phyloP scores from a whole-genome alignment of 2,113 vertebrate species.

The Balaeniceps rex region DNA sequence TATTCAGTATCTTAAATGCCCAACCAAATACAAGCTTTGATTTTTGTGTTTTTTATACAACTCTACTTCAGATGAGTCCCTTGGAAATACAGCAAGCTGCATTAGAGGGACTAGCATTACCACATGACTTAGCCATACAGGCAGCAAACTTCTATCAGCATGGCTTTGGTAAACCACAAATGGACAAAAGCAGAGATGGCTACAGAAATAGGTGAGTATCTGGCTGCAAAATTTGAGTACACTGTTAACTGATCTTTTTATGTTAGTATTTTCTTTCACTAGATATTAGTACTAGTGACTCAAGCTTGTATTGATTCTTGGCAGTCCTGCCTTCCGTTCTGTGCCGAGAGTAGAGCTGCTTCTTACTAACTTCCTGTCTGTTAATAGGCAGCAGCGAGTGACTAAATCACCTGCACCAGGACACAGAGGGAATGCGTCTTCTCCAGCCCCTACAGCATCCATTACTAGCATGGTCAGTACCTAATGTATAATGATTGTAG shows the following conservation, averaged over 20 bases:
- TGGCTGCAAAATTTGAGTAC: neutral
- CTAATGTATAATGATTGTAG: neutral
- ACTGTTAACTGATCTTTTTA: neutral
- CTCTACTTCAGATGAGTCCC: constrained; percentile 78
- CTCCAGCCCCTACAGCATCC: constrained; percentile 81
- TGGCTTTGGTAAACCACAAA: constrained; percentile 83
- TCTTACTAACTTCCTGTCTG: neutral
- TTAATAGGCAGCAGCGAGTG: constrained; percentile 81
- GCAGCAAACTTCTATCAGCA: constrained; percentile 84
- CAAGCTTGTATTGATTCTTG: neutral
- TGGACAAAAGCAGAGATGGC: constrained; percentile 83
- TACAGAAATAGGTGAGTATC: constrained; percentile 85
- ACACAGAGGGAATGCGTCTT: constrained; percentile 82
- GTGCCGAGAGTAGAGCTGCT: neutral
- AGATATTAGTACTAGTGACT: neutral
- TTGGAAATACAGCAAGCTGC: constrained; percentile 86
- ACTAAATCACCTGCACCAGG: constrained; percentile 86
- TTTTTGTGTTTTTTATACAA: neutral
- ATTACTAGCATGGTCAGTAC: constrained; percentile 93
- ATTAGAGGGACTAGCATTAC: constrained; percentile 84
- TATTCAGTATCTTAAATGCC: neutral
- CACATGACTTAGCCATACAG: constrained; percentile 88
- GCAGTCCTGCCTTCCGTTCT: neutral
- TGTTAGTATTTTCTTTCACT: neutral
- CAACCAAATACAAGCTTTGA: neutral